Percentiles rank a stretch among this genome's conserved stretches.
phyloP scores from a whole-genome alignment of 2,888 invertebrate genomes.

The Ectemnius continuus region DNA sequence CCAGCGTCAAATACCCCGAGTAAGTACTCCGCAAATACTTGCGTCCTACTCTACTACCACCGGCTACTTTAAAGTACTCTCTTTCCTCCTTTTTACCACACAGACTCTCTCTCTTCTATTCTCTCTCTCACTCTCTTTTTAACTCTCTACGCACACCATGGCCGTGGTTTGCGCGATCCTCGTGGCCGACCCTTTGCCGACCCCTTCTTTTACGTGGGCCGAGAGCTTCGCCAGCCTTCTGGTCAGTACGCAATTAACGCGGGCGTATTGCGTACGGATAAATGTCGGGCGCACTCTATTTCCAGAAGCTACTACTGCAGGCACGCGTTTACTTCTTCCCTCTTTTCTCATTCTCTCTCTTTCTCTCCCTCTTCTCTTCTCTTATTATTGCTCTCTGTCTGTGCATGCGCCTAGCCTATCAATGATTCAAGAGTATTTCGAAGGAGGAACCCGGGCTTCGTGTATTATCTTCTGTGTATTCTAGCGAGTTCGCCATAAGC shows the following conservation, averaged over 20 bases:
- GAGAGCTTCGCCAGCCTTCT: constrained; percentile 1
- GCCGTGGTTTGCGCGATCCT: too few relatives aligned
- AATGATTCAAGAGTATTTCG: too few relatives aligned
- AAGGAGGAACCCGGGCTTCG: too few relatives aligned
- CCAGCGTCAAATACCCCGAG: constrained; percentile 86
- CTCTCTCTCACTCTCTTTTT: background rate
- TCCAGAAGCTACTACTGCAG: constrained; percentile 43
- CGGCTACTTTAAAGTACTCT: background rate
- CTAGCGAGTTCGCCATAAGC: too few relatives aligned
- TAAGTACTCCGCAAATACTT: constrained; percentile 80
- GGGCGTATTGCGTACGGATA: constrained; percentile 25
- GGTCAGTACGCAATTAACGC: constrained; percentile 22
- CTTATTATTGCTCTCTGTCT: too few relatives aligned
- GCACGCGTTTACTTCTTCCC: constrained; percentile 8
- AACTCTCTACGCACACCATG: too few relatives aligned
- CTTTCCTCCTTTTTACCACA: background rate
- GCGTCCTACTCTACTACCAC: background rate
- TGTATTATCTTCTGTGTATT: too few relatives aligned
- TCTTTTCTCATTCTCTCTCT: background rate
- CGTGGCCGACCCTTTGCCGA: constrained; percentile 12
- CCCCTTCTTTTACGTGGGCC: background rate
- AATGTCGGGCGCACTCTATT: constrained; percentile 39
- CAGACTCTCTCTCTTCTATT: background rate
- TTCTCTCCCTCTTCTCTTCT: background rate
- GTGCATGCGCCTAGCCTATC: too few relatives aligned